A percentile compares a stretch with the other conserved stretches of the same genome.
These are phyloP conservation scores for Characodon lateralis DNA, from an alignment of 2,797 vertebrate species.

Conservation along the genomic window DNA sequence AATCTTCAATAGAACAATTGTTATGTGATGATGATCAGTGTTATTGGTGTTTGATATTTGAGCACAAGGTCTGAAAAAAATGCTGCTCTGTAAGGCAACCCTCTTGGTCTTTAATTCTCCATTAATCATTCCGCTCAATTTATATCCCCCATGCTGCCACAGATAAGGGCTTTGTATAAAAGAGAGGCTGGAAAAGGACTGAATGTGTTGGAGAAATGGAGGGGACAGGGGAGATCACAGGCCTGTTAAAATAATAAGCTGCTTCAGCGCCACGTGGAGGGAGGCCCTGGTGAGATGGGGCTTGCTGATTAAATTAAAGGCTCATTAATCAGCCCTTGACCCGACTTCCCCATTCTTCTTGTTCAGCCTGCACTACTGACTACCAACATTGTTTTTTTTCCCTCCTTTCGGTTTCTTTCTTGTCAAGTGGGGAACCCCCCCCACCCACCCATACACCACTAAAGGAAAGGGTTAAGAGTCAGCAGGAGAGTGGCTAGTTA, in stretches of 20 bases:
- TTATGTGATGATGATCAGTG: background rate
- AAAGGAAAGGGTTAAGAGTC: slow-evolving; percentile 61
- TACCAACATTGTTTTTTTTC: slow-evolving; percentile 17
- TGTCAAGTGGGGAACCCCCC: slow-evolving; percentile 49
- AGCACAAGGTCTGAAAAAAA: slow-evolving; percentile 20
- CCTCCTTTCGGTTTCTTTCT: slow-evolving; percentile 17
- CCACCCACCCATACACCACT: slow-evolving; percentile 17
- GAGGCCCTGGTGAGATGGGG: slow-evolving; percentile 82
- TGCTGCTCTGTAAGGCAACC: slow-evolving; percentile 47
- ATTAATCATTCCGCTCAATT: slow-evolving; percentile 75
- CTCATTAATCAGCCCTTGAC: slow-evolving; percentile 90
- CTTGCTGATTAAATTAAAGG: slow-evolving; percentile 94
- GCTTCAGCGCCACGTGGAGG: slow-evolving; percentile 85
- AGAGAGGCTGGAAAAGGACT: slow-evolving; percentile 48
- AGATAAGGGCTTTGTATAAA: slow-evolving; percentile 65
- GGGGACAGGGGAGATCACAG: slow-evolving; percentile 82
- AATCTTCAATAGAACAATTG: background rate
- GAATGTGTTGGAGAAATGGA: slow-evolving; percentile 40
- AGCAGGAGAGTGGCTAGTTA: slow-evolving; percentile 25
- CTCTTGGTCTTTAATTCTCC: slow-evolving; percentile 72
- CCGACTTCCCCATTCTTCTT: slow-evolving; percentile 82
- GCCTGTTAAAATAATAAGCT: slow-evolving; percentile 91
- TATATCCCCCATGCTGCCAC: slow-evolving; percentile 58
- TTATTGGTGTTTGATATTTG: slow-evolving; percentile 1
- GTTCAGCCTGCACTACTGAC: slow-evolving; percentile 76